Evolutionary conservation across 2,797 vertebrate genomes (phyloP), one percentile per base, ranked within the genome.

Genomic region (Nyctalus aviator): DNA sequence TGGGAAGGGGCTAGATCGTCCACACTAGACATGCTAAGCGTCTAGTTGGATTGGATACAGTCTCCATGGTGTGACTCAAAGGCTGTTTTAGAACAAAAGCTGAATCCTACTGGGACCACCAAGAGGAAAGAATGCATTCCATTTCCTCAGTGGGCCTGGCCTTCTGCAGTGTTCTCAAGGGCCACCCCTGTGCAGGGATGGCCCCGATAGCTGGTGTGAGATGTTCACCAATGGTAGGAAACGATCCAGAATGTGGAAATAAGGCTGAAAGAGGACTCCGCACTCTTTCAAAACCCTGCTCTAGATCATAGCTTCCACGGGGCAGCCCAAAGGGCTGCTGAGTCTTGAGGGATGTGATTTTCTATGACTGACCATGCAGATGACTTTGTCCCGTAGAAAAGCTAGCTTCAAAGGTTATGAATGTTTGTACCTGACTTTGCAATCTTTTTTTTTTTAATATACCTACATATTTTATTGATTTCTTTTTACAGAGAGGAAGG

Each of bases 71-170:
- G 37, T 32, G 30, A 72, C 44, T 44, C 44, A 44, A 44, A 44
- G 44, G 44, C 44, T 44, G 44, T 44, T 90, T 69, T 76, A 87
- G 66, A 55, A 88, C 62, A 88, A 57, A 72, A 48, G 72, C 8
- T 30, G 72, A 57, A 59, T 90, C 35, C 27, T 84, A 35, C 32
- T 82, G 27, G 73, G 55, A 30, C 57, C 50, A 8, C 62, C 71
- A 76, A 69, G 69, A 79, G n/a, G 62, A 76, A 92, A 62, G 76
- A 64, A 90, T 30, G 46, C 84, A 77, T 88, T 89, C 41, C 69
- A 59, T 86, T 89, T 94, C 32, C 32, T 85, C 10, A 44, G 46
- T 44, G 37, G n/a, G 77, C 46, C 62, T 85, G 62, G 46, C 37
- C 75, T 84, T 88, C 59, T 44, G n/a, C 81, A 84, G 69, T 37